Conservation (phyloP, 2,797 vertebrate genomes). For the Tangara arthus region DNA sequence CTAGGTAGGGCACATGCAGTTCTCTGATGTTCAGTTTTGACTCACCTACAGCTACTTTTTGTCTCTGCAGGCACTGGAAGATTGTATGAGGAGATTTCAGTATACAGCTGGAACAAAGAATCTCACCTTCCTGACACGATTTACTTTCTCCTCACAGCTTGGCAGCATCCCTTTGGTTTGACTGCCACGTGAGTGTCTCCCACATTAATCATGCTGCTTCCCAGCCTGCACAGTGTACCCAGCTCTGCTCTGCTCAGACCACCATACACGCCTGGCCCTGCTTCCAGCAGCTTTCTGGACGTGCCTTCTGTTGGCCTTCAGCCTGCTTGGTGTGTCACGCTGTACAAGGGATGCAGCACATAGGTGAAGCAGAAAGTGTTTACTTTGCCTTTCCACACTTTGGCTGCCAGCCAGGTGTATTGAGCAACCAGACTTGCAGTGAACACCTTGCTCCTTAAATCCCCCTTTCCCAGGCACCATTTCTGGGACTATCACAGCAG, state of each 20-base stretch:
- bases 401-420: neutral
- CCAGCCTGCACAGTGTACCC: neutral
- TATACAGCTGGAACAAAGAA: neutral
- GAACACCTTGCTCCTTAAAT: neutral
- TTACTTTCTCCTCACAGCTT: neutral
- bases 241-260: neutral
- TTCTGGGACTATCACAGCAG: neutral
- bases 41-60: neutral
- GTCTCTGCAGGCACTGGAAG: neutral
- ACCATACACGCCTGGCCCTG: fast-evolving
- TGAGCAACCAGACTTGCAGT: neutral
- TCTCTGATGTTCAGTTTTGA: neutral
- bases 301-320: neutral
- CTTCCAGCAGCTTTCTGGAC: neutral
- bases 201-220: neutral
- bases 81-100: neutral
- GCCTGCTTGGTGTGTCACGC: neutral
- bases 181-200: neutral
- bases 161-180: neutral
- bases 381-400: neutral
- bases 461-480: neutral
- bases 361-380: neutral
- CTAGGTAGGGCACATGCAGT: neutral
- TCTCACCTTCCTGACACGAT: neutral
- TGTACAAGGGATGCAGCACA: fast-evolving